Evolutionary conservation across 2,888 invertebrate species (phyloP), one percentile per base, ranked within the genome.

Genomic region (Itoplectis maculator): DNA sequence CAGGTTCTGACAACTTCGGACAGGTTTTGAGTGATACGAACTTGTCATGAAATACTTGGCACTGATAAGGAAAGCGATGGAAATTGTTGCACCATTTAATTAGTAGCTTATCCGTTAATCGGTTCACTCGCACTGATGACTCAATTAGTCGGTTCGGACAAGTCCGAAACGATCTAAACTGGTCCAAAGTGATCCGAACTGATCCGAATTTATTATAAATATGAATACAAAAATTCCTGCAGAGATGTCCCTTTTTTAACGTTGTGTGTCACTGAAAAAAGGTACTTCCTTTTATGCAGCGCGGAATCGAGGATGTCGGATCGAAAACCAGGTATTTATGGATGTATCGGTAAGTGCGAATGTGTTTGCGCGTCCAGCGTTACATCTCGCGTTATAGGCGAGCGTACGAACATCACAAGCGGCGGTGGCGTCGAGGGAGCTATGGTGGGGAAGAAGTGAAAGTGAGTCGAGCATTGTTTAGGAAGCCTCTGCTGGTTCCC

Each of bases 401-500:
- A 69, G 70, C 49, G 29, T 65, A 56, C 54, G 23, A 45, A 65
- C 40, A 65, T 61, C 23, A 61, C n/a, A n/a, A n/a, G n/a, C n/a
- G n/a, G n/a, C n/a, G n/a, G 18, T 61, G 61, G 72, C 29, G 65
- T 29, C 54, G 69, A 72, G 76, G 37, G n/a, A n/a, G 56, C 45
- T 23, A 61, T 84, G 79, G 90, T 87, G 90, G 90, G 91, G 86
- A 89, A 87, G 85, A 92, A 92, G 92, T 92, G 92, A 92, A 92
- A 92, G 92, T 92, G 90, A 92, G 90, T 89, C 90, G 89, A 88
- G 91, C 88, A 92, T 92, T 92, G 92, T 92, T 92, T 92, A 92
- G 92, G 92, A 92, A 92, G 92, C 90, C 90, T 91, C 91, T 85
- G 88, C 75, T 73, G 92, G 88, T 87, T 90, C 92, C 92, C 92